Conservation (phyloP, 2,888 invertebrate species). For the Scrobipalpa atriplicella region DNA sequence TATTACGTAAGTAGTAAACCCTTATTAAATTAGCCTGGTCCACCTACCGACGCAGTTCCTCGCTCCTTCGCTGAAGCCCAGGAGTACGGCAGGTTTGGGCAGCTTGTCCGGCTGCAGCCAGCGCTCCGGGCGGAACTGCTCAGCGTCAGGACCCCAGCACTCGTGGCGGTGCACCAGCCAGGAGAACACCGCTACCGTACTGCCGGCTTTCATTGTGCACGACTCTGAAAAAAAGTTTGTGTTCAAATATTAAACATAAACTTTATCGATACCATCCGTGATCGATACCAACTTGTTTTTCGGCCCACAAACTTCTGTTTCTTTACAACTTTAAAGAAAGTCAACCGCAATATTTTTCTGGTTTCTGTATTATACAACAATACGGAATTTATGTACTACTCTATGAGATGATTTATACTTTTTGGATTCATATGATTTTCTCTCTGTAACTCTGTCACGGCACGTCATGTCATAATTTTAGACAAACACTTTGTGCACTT, state of each 20-base stretch:
- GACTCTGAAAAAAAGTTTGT: conserved; percentile 34
- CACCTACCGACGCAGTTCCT: conserved; percentile 36
- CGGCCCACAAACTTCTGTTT: too few species aligned
- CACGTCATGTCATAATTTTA: not conserved
- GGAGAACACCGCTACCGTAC: conserved; percentile 39
- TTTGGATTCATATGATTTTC: too few species aligned
- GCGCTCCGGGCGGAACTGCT: conserved; percentile 44
- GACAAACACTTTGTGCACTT: not conserved
- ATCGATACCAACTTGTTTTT: too few species aligned
- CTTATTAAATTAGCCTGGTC: not conserved
- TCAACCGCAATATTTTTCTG: too few species aligned
- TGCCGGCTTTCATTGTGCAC: conserved; percentile 40
- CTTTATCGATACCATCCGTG: too few species aligned
- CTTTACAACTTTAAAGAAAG: too few species aligned
- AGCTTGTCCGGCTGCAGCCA: conserved; percentile 41
- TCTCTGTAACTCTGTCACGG: not conserved
- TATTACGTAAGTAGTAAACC: not conserved
- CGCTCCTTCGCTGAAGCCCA: conserved; percentile 43
- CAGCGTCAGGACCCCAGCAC: conserved; percentile 44
- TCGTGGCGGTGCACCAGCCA: conserved; percentile 43
- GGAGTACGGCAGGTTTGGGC: conserved; percentile 40
- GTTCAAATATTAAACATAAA: too few species aligned
- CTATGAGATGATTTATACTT: too few species aligned
- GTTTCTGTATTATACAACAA: too few species aligned
- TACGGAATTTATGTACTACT: not conserved